Evolutionary conservation across 2,888 invertebrate genomes (phyloP).

Genomic region (Pseudococcus longispinus): DNA sequence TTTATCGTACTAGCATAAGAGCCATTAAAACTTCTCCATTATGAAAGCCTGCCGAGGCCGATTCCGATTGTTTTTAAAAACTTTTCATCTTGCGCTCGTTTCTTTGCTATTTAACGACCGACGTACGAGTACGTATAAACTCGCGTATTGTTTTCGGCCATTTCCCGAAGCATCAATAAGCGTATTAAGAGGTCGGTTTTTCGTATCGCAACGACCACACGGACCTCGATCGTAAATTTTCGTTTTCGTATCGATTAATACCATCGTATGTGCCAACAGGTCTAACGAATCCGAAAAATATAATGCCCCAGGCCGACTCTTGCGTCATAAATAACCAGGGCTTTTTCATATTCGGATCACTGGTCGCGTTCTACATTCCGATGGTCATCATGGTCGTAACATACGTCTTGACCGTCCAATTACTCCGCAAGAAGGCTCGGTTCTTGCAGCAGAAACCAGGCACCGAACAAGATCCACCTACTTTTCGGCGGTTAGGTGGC

Average conservation of each 20-base stretch:
- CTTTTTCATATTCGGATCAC: constrained; percentile 89
- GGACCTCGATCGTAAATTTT: not conserved
- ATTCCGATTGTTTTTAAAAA: constrained; percentile 21
- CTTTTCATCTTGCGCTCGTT: not conserved
- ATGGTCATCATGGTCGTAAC: constrained; percentile 94
- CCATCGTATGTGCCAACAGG: constrained; percentile 65
- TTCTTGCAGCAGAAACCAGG: constrained; percentile 58
- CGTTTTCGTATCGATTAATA: not conserved
- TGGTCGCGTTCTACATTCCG: constrained; percentile 93
- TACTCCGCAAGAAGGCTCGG: constrained; percentile 80
- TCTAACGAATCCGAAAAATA: constrained; percentile 76
- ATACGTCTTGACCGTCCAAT: constrained; percentile 86
- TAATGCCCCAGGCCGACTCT: constrained; percentile 78
- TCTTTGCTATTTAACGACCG: not conserved
- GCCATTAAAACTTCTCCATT: constrained; percentile 32
- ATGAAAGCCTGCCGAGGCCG: not conserved
- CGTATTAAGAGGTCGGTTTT: not conserved
- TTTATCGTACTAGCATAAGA: constrained; percentile 23
- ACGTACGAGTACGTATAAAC: not conserved
- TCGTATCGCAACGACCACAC: not conserved
- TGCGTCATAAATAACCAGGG: constrained; percentile 85
- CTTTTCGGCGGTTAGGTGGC: constrained; percentile 63
- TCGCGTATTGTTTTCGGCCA: not conserved
- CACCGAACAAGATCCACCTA: constrained; percentile 51
- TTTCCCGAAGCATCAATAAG: not conserved